Base-by-base conservation (phyloP, 2,113 vertebrate species). In the Bos javanicus region DNA sequence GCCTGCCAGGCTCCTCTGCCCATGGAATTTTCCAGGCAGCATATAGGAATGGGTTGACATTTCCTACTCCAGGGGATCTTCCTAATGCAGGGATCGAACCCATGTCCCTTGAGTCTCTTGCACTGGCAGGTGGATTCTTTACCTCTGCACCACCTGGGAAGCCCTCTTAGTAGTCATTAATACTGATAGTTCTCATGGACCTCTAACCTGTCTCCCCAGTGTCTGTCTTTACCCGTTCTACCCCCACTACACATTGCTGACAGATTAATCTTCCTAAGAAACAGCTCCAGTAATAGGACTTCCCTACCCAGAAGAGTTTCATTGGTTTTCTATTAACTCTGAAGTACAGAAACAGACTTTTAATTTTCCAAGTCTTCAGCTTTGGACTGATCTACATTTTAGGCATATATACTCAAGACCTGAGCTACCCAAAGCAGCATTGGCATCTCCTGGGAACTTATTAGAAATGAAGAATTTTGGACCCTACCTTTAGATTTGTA, bases 381-480 rank as follows among this genome's bases (percentile, higher is more conserved):
- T 56, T 76, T 39, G 48, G 6, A 54, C 64, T 83, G 54, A 23
- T 50, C 50, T 84, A 33, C 5, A 64, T 48, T 78, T 57, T 43
- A 92, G 33, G 19, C 30, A 30, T 50, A 17, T 62, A 71, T 33
- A 33, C 33, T 26, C 5, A 46, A 94, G 64, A 89, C 33, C 50
- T 16, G 15, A 71, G 46, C 28, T 9, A 21, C 13, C 10, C 23
- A 23, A 25, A 83, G 21, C 16, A 43, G 19, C 26, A 3, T 7
- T 85, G 25, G 12, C 4, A 30, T 76, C 46, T 76, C 46, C n/a
- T n/a, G 26, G 30, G 43, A 52, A 26, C 26, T 43, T 71, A 36
- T 36, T 89, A 57, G 62, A 78, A 88, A 83, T 52, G 33, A 96
- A 93, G 7, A 87, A 30, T 80, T 48, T 84, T 59, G 23, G 7